Conservation (phyloP, 2,888 invertebrate species). For the Hemaris fuciformis region DNA sequence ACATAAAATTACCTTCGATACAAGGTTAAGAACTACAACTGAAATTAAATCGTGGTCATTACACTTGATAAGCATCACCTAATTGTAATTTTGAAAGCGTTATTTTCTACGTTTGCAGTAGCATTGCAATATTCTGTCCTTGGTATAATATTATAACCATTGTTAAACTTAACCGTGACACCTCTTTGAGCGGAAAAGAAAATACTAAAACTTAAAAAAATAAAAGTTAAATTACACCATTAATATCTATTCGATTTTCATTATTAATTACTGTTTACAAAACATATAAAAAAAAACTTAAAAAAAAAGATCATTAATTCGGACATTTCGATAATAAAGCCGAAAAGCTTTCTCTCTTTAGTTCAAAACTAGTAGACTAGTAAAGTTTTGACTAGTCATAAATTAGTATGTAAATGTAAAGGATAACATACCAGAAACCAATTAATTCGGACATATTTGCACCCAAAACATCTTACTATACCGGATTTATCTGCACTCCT, state of each 20-base stretch:
- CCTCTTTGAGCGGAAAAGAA: background rate
- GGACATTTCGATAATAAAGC: no score
- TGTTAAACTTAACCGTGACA: slow-evolving; percentile 17
- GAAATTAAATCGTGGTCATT: background rate
- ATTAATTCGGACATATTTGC: no score
- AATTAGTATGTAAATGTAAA: no score
- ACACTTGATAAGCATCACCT: background rate
- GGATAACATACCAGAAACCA: no score
- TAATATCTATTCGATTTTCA: background rate
- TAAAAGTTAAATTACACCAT: background rate
- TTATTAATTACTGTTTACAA: no score
- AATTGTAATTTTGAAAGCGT: slow-evolving; percentile 4
- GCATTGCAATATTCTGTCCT: background rate
- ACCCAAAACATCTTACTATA: no score
- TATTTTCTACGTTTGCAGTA: background rate
- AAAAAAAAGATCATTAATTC: no score
- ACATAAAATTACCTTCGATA: background rate
- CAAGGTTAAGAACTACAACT: background rate
- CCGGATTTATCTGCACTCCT: no score
- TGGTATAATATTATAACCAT: background rate
- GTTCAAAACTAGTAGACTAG: no score
- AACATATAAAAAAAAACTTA: no score
- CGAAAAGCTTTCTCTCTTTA: no score
- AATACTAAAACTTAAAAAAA: background rate
- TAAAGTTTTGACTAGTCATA: no score